phyloP scores from a whole-genome alignment of 2,888 invertebrate genomes.

The Oasisia sp. region DNA sequence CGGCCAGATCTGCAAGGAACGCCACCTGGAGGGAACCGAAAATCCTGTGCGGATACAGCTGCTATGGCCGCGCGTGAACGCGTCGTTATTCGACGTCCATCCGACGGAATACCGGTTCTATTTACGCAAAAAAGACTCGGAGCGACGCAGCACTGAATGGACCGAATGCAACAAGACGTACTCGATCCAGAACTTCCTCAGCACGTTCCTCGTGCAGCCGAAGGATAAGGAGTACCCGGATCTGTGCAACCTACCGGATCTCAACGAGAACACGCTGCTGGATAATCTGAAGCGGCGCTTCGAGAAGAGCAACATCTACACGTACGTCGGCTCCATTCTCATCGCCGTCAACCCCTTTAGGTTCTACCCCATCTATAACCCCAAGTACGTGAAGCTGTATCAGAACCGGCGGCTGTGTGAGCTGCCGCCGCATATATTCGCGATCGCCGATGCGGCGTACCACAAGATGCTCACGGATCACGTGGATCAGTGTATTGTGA shows the following conservation, averaged over 20 bases:
- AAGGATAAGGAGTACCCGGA: conserved; percentile 91
- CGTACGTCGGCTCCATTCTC: conserved; percentile 93
- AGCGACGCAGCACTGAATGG: conserved; percentile 34
- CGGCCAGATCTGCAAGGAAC: conserved; percentile 91
- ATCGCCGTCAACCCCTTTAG: conserved; percentile 90
- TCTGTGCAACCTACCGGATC: conserved; percentile 92
- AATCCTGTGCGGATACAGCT: conserved; percentile 68
- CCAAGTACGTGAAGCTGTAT: conserved; percentile 94
- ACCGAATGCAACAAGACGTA: conserved; percentile 39
- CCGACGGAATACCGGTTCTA: conserved; percentile 77
- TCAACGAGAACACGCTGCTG: conserved; percentile 91
- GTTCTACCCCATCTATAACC: conserved; percentile 97
- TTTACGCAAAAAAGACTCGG: conserved; percentile 81
- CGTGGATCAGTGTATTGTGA: conserved; percentile 93
- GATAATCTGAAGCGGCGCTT: conserved; percentile 89
- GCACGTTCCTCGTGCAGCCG: conserved; percentile 92
- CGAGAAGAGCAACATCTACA: conserved; percentile 92
- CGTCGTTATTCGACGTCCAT: conserved; percentile 28
- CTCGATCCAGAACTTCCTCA: conserved; percentile 82
- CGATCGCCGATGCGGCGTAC: conserved; percentile 93
- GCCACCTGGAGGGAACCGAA: conserved; percentile 80
- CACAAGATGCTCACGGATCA: conserved; percentile 92
- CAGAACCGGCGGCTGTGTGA: conserved; percentile 91
- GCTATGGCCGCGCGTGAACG: conserved; percentile 65
- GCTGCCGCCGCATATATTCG: conserved; percentile 95